Evolutionary conservation across 1,140 invertebrate species (phyloP).

Genomic region (Trichonephila clavipes): DNA sequence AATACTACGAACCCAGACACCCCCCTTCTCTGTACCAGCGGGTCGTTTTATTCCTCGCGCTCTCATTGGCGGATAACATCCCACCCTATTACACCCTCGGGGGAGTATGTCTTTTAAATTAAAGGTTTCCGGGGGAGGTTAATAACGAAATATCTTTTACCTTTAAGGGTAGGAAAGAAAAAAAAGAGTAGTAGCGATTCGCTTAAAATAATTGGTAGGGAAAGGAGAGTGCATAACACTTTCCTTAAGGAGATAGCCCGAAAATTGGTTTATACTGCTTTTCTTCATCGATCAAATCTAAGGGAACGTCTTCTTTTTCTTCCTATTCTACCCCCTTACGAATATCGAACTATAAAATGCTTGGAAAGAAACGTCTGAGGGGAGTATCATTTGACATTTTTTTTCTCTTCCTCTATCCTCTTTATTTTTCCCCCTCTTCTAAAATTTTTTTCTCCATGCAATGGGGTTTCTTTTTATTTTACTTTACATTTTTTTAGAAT

Average conservation of each 20-base stretch:
- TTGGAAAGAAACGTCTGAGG: constrained; percentile 26
- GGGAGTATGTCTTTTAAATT: constrained; percentile 40
- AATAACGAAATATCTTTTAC: constrained; percentile 43
- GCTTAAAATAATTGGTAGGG: constrained; percentile 49
- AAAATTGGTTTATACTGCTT: constrained; percentile 50
- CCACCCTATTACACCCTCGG: not conserved
- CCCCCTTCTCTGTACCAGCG: not conserved
- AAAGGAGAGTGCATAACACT: not conserved
- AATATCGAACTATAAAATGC: not conserved
- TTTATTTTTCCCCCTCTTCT: not conserved
- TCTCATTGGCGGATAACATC: constrained; percentile 1
- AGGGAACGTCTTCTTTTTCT: not conserved
- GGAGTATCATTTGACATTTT: constrained; percentile 44
- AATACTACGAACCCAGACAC: not conserved
- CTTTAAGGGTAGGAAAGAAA: not conserved
- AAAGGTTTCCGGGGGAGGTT: constrained; percentile 54
- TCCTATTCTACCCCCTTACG: not conserved
- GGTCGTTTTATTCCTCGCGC: not conserved
- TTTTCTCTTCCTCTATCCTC: not conserved
- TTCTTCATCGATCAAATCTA: constrained; percentile 56
- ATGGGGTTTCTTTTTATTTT: not conserved
- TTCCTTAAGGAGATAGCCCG: constrained; percentile 1
- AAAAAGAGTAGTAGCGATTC: not conserved
- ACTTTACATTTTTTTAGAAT: not conserved
- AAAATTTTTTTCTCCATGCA: not conserved